Percentiles rank a stretch among this genome's conserved stretches.
Conservation (phyloP, 2,888 invertebrate genomes). For the Perizoma affinitatum region DNA sequence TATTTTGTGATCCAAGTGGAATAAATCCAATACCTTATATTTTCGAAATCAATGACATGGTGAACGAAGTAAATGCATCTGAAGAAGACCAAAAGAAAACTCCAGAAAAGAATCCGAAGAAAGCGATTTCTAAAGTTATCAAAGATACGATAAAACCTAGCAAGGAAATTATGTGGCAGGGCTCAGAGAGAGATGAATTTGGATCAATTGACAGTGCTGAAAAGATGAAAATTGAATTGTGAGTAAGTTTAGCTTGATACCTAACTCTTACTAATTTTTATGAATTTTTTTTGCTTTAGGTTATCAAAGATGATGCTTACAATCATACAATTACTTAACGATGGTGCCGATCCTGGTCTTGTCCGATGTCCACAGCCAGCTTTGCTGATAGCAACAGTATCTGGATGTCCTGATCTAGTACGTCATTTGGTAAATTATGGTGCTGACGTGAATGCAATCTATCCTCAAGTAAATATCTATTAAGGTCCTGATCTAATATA, state of each 20-base stretch:
- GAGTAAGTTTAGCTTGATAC: constrained; percentile 29
- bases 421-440: constrained; percentile 55
- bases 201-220: constrained; percentile 46
- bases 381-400: constrained; percentile 55
- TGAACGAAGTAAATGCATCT: constrained; percentile 46
- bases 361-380: constrained; percentile 67
- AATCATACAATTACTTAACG: constrained; percentile 56
- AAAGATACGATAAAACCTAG: constrained; percentile 56
- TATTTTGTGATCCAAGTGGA: constrained; percentile 37
- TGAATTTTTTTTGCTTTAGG: constrained; percentile 46
- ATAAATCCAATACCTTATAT: constrained; percentile 49
- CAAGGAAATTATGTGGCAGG: constrained; percentile 51
- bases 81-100: constrained; percentile 56
- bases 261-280: too few relatives aligned
- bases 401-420: constrained; percentile 56
- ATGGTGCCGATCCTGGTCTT: constrained; percentile 64
- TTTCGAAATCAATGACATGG: constrained; percentile 62
- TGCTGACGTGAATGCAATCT: constrained; percentile 64
- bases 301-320: constrained; percentile 54
- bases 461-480: constrained; percentile 48
- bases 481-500: too few relatives aligned
- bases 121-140: constrained; percentile 43
- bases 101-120: constrained; percentile 52
- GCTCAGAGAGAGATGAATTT: constrained; percentile 46
- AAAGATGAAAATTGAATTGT: constrained; percentile 53